Conservation (phyloP, 2,113 vertebrate species). For the Asarcornis scutulata region DNA sequence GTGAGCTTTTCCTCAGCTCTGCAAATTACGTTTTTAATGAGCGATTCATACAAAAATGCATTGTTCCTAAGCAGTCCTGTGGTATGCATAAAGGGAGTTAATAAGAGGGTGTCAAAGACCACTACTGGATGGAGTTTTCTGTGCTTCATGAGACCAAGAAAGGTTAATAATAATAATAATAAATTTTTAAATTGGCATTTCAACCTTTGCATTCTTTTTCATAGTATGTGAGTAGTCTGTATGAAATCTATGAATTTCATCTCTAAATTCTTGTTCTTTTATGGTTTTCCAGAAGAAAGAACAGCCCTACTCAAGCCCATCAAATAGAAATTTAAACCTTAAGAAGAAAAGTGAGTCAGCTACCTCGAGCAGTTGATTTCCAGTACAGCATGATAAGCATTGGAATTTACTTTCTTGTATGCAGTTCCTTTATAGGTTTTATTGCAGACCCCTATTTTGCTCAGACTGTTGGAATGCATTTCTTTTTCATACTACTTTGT, state of each 20-base stretch:
- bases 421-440: not conserved
- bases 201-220: not conserved
- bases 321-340: constrained; percentile 7
- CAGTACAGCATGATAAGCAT: not conserved
- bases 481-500: not conserved
- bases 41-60: not conserved
- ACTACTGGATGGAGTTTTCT: not conserved
- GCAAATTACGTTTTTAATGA: not conserved
- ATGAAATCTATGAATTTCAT: not conserved
- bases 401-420: constrained; percentile 3
- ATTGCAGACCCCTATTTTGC: not conserved
- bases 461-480: not conserved
- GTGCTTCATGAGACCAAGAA: not conserved
- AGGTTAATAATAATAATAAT: not conserved
- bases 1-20: not conserved
- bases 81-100: not conserved
- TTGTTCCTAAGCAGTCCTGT: not conserved
- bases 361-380: not conserved
- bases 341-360: not conserved
- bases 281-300: not conserved
- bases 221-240: not conserved
- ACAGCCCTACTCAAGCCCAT: not conserved
- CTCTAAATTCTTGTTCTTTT: not conserved
- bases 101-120: not conserved
- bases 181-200: not conserved